A percentile compares a stretch with the other conserved stretches of the same genome.
Evolutionary conservation across 2,113 vertebrate species (phyloP).

Genomic region (Chloebia gouldiae): DNA sequence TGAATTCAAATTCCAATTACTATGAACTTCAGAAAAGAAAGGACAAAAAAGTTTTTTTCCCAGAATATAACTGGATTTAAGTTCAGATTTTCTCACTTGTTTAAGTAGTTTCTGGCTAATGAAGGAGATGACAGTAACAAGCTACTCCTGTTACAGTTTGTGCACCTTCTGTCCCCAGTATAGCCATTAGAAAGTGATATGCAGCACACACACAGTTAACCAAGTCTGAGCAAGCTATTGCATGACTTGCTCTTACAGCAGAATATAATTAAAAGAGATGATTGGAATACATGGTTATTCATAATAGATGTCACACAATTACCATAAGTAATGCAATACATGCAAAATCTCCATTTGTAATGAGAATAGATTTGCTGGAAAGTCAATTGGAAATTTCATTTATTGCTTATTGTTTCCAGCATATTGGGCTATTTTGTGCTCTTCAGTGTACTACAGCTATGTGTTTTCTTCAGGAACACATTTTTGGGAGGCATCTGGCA

Average conservation of each 20-base stretch:
- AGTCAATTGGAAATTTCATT: slow-evolving; percentile 71
- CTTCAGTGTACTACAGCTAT: background rate
- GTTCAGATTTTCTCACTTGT: background rate
- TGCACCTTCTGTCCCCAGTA: background rate
- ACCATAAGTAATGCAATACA: slow-evolving; percentile 72
- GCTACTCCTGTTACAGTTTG: background rate
- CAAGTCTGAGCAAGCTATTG: slow-evolving; percentile 22
- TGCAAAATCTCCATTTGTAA: slow-evolving; percentile 70
- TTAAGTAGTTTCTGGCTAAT: background rate
- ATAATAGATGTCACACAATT: slow-evolving; percentile 74
- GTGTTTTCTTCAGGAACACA: background rate
- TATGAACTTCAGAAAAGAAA: background rate
- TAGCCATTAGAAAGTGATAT: background rate
- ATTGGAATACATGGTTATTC: slow-evolving; percentile 75
- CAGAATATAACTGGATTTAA: background rate
- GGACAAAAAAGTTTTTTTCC: background rate
- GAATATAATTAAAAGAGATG: slow-evolving; percentile 73
- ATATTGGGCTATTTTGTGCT: slow-evolving; percentile 62
- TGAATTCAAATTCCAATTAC: background rate
- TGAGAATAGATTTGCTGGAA: slow-evolving; percentile 75
- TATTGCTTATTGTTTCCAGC: slow-evolving; percentile 69
- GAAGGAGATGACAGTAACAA: background rate
- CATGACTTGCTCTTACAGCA: slow-evolving; percentile 45
- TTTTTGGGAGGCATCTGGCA: slow-evolving; percentile 16
- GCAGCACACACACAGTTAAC: slow-evolving; percentile 6